Conservation (phyloP, 2,888 invertebrate species). For the Tiliacea citrago region DNA sequence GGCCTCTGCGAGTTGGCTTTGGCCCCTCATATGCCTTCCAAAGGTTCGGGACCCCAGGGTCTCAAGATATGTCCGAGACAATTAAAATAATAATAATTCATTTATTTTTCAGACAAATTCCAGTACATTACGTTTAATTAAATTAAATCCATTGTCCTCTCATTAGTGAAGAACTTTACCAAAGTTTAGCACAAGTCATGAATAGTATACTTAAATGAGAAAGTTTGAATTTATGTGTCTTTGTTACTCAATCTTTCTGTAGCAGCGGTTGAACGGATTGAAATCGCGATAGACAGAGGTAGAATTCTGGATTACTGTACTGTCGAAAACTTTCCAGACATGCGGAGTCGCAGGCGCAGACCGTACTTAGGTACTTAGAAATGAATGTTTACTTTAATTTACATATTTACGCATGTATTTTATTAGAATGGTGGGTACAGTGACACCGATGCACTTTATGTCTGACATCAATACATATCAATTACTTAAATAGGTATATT, state of each 20-base stretch:
- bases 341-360: neutral
- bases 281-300: slow-evolving; percentile 6
- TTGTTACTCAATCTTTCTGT: slow-evolving; percentile 31
- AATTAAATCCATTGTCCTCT: neutral
- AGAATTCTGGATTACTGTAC: slow-evolving; percentile 4
- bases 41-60: too few species aligned
- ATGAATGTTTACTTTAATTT: slow-evolving; percentile 9
- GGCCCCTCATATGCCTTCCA: too few species aligned
- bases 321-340: slow-evolving; percentile 37
- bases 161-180: slow-evolving; percentile 12
- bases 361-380: neutral
- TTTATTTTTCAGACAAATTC: too few species aligned
- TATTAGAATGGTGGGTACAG: neutral
- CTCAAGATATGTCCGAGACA: too few species aligned
- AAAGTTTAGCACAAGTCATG: slow-evolving; percentile 16
- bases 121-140: too few species aligned
- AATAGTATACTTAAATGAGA: slow-evolving; percentile 31
- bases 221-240: slow-evolving; percentile 29
- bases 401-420: neutral
- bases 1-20: too few species aligned
- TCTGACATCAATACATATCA: slow-evolving; percentile 43
- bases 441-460: slow-evolving; percentile 23
- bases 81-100: too few species aligned
- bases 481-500: neutral
- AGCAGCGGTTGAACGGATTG: slow-evolving; percentile 23